phyloP scores from a whole-genome alignment of 2,888 invertebrate species.

The Sipunculus nudus region DNA sequence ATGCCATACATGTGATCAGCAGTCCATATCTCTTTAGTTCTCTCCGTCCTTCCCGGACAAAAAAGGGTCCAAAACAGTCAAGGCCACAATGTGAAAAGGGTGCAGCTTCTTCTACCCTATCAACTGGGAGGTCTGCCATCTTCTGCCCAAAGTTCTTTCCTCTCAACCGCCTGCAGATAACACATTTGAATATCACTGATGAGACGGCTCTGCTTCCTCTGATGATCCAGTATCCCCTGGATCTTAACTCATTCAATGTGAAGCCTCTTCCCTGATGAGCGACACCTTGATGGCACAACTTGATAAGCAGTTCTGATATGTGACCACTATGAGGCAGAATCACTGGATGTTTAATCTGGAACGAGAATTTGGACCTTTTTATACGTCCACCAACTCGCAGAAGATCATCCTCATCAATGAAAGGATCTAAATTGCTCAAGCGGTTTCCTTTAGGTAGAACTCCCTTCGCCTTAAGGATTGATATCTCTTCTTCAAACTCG shows the following conservation, averaged over 20 bases:
- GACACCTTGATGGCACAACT: constrained; percentile 34
- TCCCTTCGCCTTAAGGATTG: neutral
- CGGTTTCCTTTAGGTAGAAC: neutral
- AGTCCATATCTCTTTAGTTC: constrained; percentile 44
- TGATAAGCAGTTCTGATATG: constrained; percentile 18
- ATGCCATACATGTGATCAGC: constrained; percentile 43
- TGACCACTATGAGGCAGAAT: constrained; percentile 16
- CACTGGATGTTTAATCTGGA: constrained; percentile 18
- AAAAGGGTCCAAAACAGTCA: constrained; percentile 49
- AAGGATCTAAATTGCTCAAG: constrained; percentile 14
- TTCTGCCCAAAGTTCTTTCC: constrained; percentile 9
- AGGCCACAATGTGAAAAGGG: constrained; percentile 43
- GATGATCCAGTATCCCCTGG: constrained; percentile 26
- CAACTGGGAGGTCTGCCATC: constrained; percentile 39
- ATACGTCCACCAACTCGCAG: constrained; percentile 28
- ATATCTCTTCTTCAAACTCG: neutral
- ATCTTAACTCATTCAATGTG: constrained; percentile 34
- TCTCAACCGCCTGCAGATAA: constrained; percentile 14
- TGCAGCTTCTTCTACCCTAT: constrained; percentile 35
- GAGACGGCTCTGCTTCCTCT: constrained; percentile 5
- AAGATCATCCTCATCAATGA: constrained; percentile 27
- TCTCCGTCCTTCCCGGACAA: constrained; percentile 40
- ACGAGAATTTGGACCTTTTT: no score
- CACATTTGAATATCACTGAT: constrained; percentile 13
- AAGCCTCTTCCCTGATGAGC: constrained; percentile 39